Percentiles rank a stretch among this genome's conserved stretches.
These are phyloP conservation scores for Agrotis puta DNA, from an alignment of 2,888 invertebrate species.

Conservation along the genomic window DNA sequence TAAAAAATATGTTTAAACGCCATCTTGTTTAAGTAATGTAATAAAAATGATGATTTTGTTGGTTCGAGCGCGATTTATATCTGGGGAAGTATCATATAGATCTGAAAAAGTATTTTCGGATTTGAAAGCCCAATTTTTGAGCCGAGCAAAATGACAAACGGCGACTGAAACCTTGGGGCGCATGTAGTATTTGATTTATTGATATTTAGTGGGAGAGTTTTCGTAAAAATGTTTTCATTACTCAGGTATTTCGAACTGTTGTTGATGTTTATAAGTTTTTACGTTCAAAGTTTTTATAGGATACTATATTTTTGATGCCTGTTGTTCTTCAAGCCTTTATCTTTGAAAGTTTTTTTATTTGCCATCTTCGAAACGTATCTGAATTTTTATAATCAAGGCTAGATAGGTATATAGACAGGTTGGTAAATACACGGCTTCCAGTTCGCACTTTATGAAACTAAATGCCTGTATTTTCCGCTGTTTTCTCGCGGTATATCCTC, in stretches of 20 bases:
- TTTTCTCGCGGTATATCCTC: too few species aligned
- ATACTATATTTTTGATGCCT: constrained; percentile 48
- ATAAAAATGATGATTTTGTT: too few species aligned
- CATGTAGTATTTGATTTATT: constrained; percentile 35
- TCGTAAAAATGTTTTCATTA: constrained; percentile 42
- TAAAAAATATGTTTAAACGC: constrained; percentile 28
- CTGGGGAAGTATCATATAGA: too few species aligned
- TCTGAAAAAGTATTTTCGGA: too few species aligned
- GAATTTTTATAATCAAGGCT: constrained; percentile 2
- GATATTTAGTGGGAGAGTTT: constrained; percentile 41
- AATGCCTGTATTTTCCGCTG: too few species aligned
- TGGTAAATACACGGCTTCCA: too few species aligned
- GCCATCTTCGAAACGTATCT: constrained; percentile 22
- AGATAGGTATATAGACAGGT: too few species aligned
- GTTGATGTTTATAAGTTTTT: constrained; percentile 58
- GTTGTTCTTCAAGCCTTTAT: constrained; percentile 47
- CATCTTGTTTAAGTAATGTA: constrained; percentile 5
- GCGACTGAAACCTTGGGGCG: too few species aligned
- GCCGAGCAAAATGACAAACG: too few species aligned
- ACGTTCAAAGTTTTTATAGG: constrained; percentile 55
- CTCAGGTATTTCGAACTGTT: constrained; percentile 42
- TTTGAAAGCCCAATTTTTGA: not conserved
- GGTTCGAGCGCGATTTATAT: not conserved
- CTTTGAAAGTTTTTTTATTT: constrained; percentile 43
- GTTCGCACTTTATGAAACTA: too few species aligned